Evolutionary conservation across 2,113 vertebrate species (phyloP).

Genomic region (Mormoops blainvillei): DNA sequence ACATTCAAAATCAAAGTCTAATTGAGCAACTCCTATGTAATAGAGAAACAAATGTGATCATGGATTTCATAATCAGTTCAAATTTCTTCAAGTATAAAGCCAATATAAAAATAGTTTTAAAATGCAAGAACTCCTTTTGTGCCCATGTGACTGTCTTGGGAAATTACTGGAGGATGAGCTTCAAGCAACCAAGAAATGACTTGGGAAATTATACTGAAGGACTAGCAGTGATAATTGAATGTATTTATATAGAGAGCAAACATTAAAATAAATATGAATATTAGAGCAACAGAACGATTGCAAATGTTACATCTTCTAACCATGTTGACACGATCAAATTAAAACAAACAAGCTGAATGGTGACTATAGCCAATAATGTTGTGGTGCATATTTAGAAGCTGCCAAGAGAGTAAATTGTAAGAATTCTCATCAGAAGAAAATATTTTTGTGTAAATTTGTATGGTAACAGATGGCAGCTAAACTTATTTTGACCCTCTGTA

Average conservation of each 20-base stretch:
- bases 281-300: neutral
- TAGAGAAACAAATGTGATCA: neutral
- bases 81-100: neutral
- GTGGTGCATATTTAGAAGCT: neutral
- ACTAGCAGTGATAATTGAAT: neutral
- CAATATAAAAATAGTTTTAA: neutral
- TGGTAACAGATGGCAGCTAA: neutral
- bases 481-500: neutral
- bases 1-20: neutral
- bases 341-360: neutral
- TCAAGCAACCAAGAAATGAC: neutral
- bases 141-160: neutral
- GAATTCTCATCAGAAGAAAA: neutral
- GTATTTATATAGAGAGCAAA: neutral
- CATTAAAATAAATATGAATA: slow-evolving; percentile 14
- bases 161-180: slow-evolving; percentile 12
- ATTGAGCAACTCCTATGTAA: neutral
- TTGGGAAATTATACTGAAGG: slow-evolving; percentile 7
- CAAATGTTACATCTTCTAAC: neutral
- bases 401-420: neutral
- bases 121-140: slow-evolving; percentile 5
- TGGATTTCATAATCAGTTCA: neutral
- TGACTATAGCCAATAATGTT: neutral
- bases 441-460: neutral
- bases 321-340: neutral